These are phyloP conservation scores for Macrosoma leucophasiata DNA, from an alignment of 2,888 invertebrate species.

Conservation along the genomic window DNA sequence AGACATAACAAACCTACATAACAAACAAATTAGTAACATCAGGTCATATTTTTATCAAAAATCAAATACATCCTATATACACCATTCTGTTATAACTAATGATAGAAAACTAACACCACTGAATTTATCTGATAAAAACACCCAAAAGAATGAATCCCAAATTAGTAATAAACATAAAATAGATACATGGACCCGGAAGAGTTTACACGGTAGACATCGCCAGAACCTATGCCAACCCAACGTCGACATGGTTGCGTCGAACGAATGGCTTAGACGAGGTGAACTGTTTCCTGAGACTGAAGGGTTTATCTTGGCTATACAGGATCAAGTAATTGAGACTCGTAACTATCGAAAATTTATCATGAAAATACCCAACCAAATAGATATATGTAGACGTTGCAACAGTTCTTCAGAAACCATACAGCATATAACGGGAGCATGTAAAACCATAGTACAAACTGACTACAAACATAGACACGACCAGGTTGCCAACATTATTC, in stretches of 20 bases:
- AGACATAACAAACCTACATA: conserved; percentile 23
- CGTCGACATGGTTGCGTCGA: conserved; percentile 14
- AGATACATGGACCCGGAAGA: conserved; percentile 10
- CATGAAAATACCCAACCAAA: conserved; percentile 1
- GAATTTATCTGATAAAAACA: conserved; percentile 1
- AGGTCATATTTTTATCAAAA: conserved; percentile 15
- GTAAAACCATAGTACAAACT: conserved; percentile 15
- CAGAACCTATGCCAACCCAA: conserved; percentile 5
- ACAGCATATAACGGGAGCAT: conserved; percentile 21
- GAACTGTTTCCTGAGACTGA: conserved; percentile 15
- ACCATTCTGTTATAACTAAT: conserved; percentile 2
- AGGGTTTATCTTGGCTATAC: conserved; percentile 14
- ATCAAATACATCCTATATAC: conserved; percentile 8
- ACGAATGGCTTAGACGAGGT: conserved; percentile 13
- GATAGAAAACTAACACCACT: conserved; percentile 11
- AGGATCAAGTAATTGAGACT: conserved; percentile 11
- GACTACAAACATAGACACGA: conserved; percentile 24
- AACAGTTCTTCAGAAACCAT: conserved; percentile 19
- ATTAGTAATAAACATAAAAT: conserved; percentile 3
- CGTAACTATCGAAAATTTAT: conserved; percentile 12
- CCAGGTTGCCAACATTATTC: conserved; percentile 16
- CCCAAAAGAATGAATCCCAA: conserved; percentile 2
- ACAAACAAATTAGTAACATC: conserved; percentile 18
- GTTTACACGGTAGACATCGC: conserved; percentile 13
- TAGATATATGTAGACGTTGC: conserved; percentile 11